Evolutionary conservation across 1,140 invertebrate genomes (phyloP), one percentile per base, ranked within the genome.

Genomic region (Samia ricini): DNA sequence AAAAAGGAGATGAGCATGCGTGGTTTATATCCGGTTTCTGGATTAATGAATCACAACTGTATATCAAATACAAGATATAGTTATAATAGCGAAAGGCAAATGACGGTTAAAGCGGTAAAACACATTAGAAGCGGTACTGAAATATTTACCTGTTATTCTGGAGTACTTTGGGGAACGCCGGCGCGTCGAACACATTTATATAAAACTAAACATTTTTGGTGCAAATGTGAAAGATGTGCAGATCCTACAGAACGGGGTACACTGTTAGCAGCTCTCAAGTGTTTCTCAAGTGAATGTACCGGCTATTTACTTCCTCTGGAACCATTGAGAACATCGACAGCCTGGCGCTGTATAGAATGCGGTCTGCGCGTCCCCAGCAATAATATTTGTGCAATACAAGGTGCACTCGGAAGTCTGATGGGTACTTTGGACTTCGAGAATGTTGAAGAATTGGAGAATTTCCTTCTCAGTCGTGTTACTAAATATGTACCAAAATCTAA

Each of bases 41-140:
- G 94, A 15, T 84, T 96, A 26, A 92, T 96, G 77, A 96, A 96
- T 83, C 95, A 97, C 74, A 92, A 90, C 29, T 97, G 96, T 74
- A 87, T 91, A 8, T 94, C 95, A 1, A 97, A 97, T 76, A 95
- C 95, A 0, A 92, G 92, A 19, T 94, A 95, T 64, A 89, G 91
- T 48, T 95, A 94, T 64, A 92, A 93, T 66, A 73, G 83, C 4
- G 77, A 92, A 5, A 91, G 91, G 19, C 86, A 91, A 26, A 94
- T 97, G 83, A 88, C 92, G 15, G 92, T 95, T 0, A 92, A 90
- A 69, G 93, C 95, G 4, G 91, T 93, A 0, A 88, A 92, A 52
- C 85, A 91, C 4, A 96, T 97, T 55, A 69, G 79, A 18, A 81
- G 91, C 51, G 95, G 94, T 8, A 83, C 92, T 8, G 95, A 96